A percentile compares a stretch with the other conserved stretches of the same genome.
These are phyloP conservation scores for Machimus atricapillus DNA, from an alignment of 2,888 invertebrate species.

Conservation along the genomic window DNA sequence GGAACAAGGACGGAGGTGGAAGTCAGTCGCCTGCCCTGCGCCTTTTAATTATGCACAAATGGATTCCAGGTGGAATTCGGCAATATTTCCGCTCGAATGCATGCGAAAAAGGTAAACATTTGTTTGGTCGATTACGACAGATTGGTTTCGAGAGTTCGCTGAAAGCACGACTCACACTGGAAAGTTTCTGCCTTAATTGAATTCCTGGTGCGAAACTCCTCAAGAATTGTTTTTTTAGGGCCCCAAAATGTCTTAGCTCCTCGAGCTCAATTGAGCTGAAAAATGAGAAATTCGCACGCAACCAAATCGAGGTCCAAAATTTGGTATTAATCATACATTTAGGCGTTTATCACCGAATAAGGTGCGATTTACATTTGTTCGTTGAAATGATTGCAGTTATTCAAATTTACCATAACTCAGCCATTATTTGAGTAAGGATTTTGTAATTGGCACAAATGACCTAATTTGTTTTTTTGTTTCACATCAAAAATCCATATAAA, in stretches of 20 bases:
- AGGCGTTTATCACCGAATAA: not conserved
- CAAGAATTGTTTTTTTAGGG: not conserved
- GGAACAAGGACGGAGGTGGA: not conserved
- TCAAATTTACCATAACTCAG: not conserved
- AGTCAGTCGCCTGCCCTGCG: not conserved
- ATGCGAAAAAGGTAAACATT: not conserved
- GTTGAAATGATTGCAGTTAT: too few relatives aligned
- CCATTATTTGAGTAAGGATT: not conserved
- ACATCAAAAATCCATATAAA: too few relatives aligned
- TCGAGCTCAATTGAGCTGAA: not conserved
- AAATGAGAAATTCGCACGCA: not conserved
- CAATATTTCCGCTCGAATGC: not conserved
- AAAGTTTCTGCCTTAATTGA: not conserved
- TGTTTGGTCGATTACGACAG: not conserved
- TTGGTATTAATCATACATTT: not conserved
- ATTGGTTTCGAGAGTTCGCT: not conserved
- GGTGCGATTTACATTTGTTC: not conserved
- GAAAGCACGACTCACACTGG: not conserved
- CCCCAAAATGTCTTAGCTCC: not conserved
- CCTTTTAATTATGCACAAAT: slow-evolving; percentile 12
- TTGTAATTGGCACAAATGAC: not conserved
- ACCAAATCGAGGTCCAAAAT: not conserved
- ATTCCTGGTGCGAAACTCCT: not conserved
- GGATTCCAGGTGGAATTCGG: not conserved
- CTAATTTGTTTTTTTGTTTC: not conserved